Evolutionary conservation across 1,140 invertebrate species (phyloP), one percentile per base, ranked within the genome.

Genomic region (Penaeus japonicus): DNA sequence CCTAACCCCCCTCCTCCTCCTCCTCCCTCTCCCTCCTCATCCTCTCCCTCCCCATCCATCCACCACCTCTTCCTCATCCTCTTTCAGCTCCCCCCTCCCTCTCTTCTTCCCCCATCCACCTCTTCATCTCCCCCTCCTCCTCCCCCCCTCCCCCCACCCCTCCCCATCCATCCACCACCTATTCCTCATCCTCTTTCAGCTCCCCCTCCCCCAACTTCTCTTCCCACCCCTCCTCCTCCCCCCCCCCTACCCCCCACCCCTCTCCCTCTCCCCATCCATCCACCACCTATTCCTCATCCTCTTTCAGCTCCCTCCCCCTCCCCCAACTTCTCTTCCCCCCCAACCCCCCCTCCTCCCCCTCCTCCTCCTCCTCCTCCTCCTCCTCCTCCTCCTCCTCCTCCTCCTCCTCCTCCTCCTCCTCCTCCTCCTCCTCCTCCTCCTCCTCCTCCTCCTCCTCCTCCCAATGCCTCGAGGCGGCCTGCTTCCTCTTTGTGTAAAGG

Each of bases 401-500:
- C 73, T 35, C 24, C 20, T 24, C 24, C 73, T 12, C 15, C 73
- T 24, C 15, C 20, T 15, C 24, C 20, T 75, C 24, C 24, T 27
- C 15, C 4, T 24, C 18, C 18, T 24, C 24, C 27, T 4, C 18
- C 24, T 24, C 35, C 20, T 24, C 73, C 4, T 24, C 24, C 73
- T 15, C 4, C 24, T 24, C 73, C 12, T 4, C 27, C 73, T 15
- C 35, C 73, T 24, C 35, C 73, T 35, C 73, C 20, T 24, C 73
- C 32, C 32, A 22, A 5, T 39, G 27, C 27, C 57, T 39, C 18
- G 57, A 57, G 84, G 84, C 35, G 59, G 7, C 55, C 65, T 17
- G 70, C 53, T 30, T 35, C 84, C 70, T 78, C 84, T 85, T 85
- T 85, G 84, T 85, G 77, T 57, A 85, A 78, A 85, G 84, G 84